phyloP scores from a whole-genome alignment of 2,797 vertebrate genomes.

The Eleutherodactylus coqui region DNA sequence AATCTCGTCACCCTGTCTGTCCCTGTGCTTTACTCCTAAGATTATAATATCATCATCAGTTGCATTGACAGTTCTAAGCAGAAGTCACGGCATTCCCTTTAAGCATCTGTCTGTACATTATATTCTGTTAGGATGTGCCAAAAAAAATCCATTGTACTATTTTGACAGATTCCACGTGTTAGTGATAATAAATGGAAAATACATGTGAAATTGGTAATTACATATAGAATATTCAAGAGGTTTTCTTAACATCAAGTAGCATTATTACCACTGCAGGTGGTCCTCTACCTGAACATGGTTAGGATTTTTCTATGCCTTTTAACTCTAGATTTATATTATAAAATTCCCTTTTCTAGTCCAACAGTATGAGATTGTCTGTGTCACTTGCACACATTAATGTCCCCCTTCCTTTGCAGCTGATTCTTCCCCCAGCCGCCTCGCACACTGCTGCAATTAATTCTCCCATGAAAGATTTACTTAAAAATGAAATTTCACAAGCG shows the following conservation, averaged over 20 bases:
- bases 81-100: too few species aligned
- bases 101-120: neutral
- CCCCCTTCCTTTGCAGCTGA: slow-evolving; percentile 63
- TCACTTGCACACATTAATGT: slow-evolving; percentile 43
- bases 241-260: neutral
- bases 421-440: slow-evolving; percentile 78
- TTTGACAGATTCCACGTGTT: neutral
- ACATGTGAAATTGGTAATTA: neutral
- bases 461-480: slow-evolving; percentile 84
- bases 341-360: slow-evolving; percentile 18
- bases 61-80: too few species aligned
- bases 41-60: too few species aligned
- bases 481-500: slow-evolving; percentile 85
- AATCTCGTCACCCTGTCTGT: too few species aligned
- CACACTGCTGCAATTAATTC: slow-evolving; percentile 79
- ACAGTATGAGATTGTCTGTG: slow-evolving; percentile 26
- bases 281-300: neutral
- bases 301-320: slow-evolving; percentile 29
- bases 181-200: slow-evolving; percentile 14
- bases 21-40: too few species aligned
- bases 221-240: neutral
- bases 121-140: neutral
- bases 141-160: neutral
- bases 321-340: slow-evolving; percentile 28
- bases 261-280: slow-evolving; percentile 20